A percentile compares a stretch with the other conserved stretches of the same genome.
phyloP scores from a whole-genome alignment of 2,113 vertebrate species.

The Cyprinodon brontotheroides region DNA sequence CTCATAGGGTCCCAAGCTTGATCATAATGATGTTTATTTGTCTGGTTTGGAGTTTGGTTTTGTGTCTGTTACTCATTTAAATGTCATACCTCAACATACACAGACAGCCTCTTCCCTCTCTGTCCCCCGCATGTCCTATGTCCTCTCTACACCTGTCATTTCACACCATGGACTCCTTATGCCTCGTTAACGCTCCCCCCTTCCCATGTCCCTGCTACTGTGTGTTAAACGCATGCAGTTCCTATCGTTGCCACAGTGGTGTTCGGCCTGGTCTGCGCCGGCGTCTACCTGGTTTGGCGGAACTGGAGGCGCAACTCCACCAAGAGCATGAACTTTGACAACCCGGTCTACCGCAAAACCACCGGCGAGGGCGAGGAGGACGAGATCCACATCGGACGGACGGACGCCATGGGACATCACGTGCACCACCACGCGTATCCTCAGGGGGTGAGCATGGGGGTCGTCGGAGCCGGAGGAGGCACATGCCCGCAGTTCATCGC shows the following conservation, averaged over 20 bases:
- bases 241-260: constrained; percentile 87
- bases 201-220: constrained; percentile 65
- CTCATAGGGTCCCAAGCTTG: constrained; percentile 11
- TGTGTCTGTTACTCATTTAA: constrained; percentile 2
- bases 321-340: constrained; percentile 99
- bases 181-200: constrained; percentile 71
- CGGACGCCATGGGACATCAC: constrained; percentile 87
- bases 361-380: constrained; percentile 93
- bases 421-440: constrained; percentile 77
- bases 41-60: not conserved
- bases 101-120: constrained; percentile 43
- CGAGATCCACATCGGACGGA: constrained; percentile 93
- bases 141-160: constrained; percentile 63
- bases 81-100: constrained; percentile 17
- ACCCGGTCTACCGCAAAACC: constrained; percentile 97
- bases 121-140: constrained; percentile 50
- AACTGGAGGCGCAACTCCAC: constrained; percentile 97
- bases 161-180: constrained; percentile 59
- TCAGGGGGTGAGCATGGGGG: constrained; percentile 80
- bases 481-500: constrained; percentile 80
- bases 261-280: constrained; percentile 87
- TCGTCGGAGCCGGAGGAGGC: constrained; percentile 58
- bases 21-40: constrained; percentile 12
- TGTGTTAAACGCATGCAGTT: constrained; percentile 83
- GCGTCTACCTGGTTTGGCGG: constrained; percentile 93